These are phyloP conservation scores for Reinhardtius hippoglossoides DNA, from an alignment of 2,113 vertebrate species.

Conservation along the genomic window DNA sequence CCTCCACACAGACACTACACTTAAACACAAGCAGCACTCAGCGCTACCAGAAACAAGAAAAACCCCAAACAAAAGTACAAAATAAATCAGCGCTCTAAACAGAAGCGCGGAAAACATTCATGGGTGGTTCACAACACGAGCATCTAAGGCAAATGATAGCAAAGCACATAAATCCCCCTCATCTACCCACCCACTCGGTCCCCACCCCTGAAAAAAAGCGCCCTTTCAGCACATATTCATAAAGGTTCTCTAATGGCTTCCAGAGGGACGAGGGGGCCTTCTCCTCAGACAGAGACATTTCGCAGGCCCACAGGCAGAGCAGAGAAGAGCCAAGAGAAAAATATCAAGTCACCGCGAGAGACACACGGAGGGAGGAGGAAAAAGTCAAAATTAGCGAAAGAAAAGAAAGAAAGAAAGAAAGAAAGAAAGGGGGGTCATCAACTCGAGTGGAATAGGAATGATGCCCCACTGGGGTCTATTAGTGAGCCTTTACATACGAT, in stretches of 20 bases:
- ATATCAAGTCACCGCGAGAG: slow-evolving; percentile 53
- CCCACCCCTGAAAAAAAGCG: slow-evolving; percentile 63
- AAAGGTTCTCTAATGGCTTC: slow-evolving; percentile 85
- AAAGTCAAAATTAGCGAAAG: not conserved
- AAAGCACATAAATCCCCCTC: slow-evolving; percentile 53
- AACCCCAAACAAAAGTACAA: not conserved
- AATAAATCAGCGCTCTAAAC: slow-evolving; percentile 37
- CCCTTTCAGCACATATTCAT: slow-evolving; percentile 82
- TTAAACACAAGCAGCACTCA: slow-evolving; percentile 20
- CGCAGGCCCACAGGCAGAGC: slow-evolving; percentile 75
- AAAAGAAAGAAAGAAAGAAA: not conserved
- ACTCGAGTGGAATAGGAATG: slow-evolving; percentile 83
- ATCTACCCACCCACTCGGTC: slow-evolving; percentile 60
- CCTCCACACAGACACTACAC: slow-evolving; percentile 3
- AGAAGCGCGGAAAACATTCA: slow-evolving; percentile 35
- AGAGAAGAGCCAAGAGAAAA: slow-evolving; percentile 64
- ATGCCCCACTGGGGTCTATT: slow-evolving; percentile 86
- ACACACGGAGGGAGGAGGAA: not conserved
- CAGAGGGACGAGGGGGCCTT: slow-evolving; percentile 77
- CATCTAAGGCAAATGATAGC: slow-evolving; percentile 53
- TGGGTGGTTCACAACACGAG: slow-evolving; percentile 33
- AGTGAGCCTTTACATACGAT: slow-evolving; percentile 80
- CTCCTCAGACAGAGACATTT: slow-evolving; percentile 78
- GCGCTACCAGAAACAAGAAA: slow-evolving; percentile 18
- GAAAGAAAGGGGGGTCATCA: slow-evolving; percentile 75